These are phyloP conservation scores for Paracyprichromis sp. DNA, from an alignment of 2,113 vertebrate genomes.

Conservation along the genomic window DNA sequence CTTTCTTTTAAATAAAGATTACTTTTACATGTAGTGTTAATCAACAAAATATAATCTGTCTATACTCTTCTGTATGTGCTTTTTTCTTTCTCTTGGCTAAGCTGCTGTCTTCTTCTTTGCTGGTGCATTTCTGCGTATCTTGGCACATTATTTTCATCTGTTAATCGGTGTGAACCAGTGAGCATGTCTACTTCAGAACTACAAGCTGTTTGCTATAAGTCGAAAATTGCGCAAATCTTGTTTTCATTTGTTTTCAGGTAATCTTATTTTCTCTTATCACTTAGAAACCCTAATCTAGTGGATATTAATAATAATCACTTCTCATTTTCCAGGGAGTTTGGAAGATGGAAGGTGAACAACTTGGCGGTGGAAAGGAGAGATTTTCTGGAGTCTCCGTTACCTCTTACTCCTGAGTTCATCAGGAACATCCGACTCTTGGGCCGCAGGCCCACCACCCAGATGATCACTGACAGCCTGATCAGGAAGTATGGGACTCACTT, in stretches of 20 bases:
- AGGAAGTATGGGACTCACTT: slow-evolving; percentile 98
- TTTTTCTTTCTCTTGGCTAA: neutral
- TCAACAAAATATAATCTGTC: neutral
- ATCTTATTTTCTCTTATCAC: neutral
- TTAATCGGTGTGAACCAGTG: neutral
- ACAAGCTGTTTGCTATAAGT: neutral
- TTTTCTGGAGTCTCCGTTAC: slow-evolving; percentile 87
- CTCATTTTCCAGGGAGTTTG: slow-evolving; percentile 84
- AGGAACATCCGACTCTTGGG: slow-evolving; percentile 92
- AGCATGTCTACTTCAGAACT: neutral
- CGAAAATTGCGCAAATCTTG: neutral
- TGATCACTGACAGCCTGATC: slow-evolving; percentile 94
- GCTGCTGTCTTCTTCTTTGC: neutral
- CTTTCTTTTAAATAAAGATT: neutral
- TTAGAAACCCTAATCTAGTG: neutral
- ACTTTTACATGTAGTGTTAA: neutral
- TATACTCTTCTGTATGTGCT: neutral
- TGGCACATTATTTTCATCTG: neutral
- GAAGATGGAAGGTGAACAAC: slow-evolving; percentile 98
- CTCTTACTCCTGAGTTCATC: slow-evolving; percentile 91
- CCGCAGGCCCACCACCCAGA: slow-evolving; percentile 84
- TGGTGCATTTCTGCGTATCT: neutral
- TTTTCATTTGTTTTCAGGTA: neutral
- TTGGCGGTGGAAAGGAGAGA: slow-evolving; percentile 90
- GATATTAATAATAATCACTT: neutral